Evolutionary conservation across 2,888 invertebrate genomes (phyloP), one percentile per base, ranked within the genome.

Genomic region (Ptilodon capucinus): DNA sequence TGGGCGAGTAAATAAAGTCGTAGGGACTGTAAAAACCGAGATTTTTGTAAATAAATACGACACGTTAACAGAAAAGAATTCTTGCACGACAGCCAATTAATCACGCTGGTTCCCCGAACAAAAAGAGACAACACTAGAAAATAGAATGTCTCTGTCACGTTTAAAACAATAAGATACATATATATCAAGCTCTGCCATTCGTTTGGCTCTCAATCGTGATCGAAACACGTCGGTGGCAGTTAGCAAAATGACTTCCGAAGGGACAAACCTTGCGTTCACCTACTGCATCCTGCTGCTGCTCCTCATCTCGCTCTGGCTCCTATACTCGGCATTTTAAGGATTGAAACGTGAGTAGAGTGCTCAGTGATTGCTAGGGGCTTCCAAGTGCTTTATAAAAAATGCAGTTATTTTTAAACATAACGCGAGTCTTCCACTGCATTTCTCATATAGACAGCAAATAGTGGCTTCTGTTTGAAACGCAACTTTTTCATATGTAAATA

Each of bases 261-360:
- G 94, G 48, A 88, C 89, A 43, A 95, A 93, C 72, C 86, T 95
- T 59, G 87, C 94, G 56, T 93, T 93, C 44, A 95, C 95, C 42
- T 95, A 94, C 76, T 83, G 92, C 71, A 94, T 95, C 66, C 84
- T 95, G 54, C 88, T 94, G 46, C 74, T 93, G 35, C 83, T 95
- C 28, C 83, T 95, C 39, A 81, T 94, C 36, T 90, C 93, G 4
- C 81, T 95, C 41, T 95, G 94, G 93, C 77, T 94, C 44, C 79
- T 95, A 25, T 95, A 95, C 66, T 93, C 94, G 3, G 93, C 93
- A 36, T 83, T 94, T 60, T 89, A 88, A 79, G 57, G 60, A 50
- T 55, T 45, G 32, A 40, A 57, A 48, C 40, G 82, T 82, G 57
- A 82, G 80, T 78, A 59, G 19, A 60, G 54, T 61, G 57, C 9